Base-by-base conservation (phyloP, 2,113 vertebrate genomes). In the Syngnathus scovelli region DNA sequence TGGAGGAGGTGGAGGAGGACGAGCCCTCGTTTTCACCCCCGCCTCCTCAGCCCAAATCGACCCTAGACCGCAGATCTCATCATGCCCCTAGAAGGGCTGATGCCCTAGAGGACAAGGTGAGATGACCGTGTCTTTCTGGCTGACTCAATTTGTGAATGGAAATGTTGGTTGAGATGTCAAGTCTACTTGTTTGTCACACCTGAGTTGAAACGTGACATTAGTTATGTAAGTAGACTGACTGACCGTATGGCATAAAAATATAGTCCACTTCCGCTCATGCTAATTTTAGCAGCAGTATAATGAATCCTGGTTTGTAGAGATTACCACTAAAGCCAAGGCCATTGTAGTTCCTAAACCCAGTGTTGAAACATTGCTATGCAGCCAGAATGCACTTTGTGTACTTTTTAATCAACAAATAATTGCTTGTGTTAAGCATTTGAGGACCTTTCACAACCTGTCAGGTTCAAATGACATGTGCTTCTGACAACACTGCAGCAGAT, bases 1-100 rank as follows among this genome's bases (percentile, higher is more conserved):
- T 99, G 91, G 96, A 99, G 94, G 96, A 99, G 92, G 93, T 93
- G 86, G 96, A 98, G 79, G 88, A 90, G 69, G 88, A 90, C 65
- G 87, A 90, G 67, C 71, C 81, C 43, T 84, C 77, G 5, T 81
- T 83, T 74, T 77, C 83, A 46, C 78, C 79, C 44, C 83, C 82
- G 67, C 83, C 84, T 78, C 76, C 82, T 36, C 64, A 15, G 72
- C 76, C 80, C 69, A 88, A 86, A 72, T 76, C 84, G 12, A 74
- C 84, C 21, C 83, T 77, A 66, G 81, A 86, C 27, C 83, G 12
- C 76, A 77, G 75, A 70, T 81, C 80, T 68, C 87, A 85, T 80
- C 84, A 80, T 76, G 70, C 72, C 67, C 70, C 78, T 66, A 73
- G 67, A 62, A 83, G 59, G 75, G 71, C 83, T 74, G 65, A 69